Base-by-base conservation (phyloP, 2,113 vertebrate genomes). In the Neoarius graeffei region DNA sequence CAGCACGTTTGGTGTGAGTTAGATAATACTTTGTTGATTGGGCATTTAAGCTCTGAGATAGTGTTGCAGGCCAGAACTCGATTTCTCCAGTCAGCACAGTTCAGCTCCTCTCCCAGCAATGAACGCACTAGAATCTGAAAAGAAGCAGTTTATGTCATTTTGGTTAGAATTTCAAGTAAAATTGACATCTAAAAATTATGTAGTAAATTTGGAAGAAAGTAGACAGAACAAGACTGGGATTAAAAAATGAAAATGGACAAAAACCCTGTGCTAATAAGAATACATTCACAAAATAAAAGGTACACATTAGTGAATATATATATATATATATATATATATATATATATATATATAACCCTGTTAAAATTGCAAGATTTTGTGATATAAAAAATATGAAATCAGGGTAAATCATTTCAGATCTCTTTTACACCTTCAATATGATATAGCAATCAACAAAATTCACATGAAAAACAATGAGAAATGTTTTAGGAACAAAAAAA, bases 61-160 rank as follows among this genome's bases (percentile, higher is more conserved):
- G 90, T 92, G 15, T 89, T 87, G 91, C 95, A 96, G 73, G 95
- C 93, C 83, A 94, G 35, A 48, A 92, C 84, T 60, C 94, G 85
- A 52, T 93, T 92, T 87, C 80, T 93, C 94, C 95, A 96, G 4
- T 94, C 93, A 66, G 27, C 13, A n/a, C 93, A 94, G 50, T 95
- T 96, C 73, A 96, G 84, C 83, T 94, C 91, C 64, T 94, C 92
- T n/a, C 93, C 95, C 88, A 96, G 92, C 84, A 95, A 89, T 59
- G 91, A 94, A n/a, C 94, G 92, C 88, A 95, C 94, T 90, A 96
- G 85, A 81, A 90, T 93, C 96, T 96, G 89, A 20, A 82, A 87
- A 83, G 89, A 81, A 81, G 73, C 42, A 60, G 67, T 81, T 73
- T 10, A 79, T 8, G 17, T n/a, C 52, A 5, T 81, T 81, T 59